These are phyloP conservation scores for Perognathus longimembris DNA, from an alignment of 2,113 vertebrate genomes.

Conservation along the genomic window DNA sequence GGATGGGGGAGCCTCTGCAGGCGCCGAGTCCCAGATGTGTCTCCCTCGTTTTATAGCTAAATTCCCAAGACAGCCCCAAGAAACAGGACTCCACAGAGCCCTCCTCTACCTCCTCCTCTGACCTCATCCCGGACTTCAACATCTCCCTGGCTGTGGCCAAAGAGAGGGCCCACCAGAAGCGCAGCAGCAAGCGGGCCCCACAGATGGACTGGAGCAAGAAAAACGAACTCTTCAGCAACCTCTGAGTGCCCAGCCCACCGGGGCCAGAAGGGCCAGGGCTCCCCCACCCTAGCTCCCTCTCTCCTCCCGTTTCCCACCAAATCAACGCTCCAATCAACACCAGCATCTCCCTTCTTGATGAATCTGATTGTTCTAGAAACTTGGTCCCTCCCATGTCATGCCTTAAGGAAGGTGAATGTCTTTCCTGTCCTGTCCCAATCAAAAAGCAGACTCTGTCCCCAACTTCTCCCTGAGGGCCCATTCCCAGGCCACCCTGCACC, in stretches of 20 bases:
- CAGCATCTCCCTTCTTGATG: constrained; percentile 19
- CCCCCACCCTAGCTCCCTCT: neutral
- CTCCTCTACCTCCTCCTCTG: constrained; percentile 70
- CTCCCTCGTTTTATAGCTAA: neutral
- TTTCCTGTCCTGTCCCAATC: neutral
- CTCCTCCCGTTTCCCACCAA: constrained; percentile 16
- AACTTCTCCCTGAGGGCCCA: neutral
- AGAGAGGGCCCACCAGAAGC: constrained; percentile 95
- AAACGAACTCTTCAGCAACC: constrained; percentile 98
- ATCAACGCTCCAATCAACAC: constrained; percentile 70
- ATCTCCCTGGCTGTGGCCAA: constrained; percentile 95
- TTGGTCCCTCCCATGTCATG: neutral
- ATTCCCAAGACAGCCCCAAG: constrained; percentile 76
- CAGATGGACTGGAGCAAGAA: constrained; percentile 99
- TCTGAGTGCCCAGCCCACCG: constrained; percentile 84
- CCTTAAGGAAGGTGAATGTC: neutral
- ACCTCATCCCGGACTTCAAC: constrained; percentile 89
- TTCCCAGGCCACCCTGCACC: neutral
- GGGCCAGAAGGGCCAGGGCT: neutral
- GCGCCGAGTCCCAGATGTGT: neutral
- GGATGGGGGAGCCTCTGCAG: neutral
- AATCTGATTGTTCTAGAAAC: constrained; percentile 61
- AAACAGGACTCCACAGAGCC: constrained; percentile 71
- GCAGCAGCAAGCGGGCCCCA: constrained; percentile 95
- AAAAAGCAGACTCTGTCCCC: constrained; percentile 4